Evolutionary conservation across 2,888 invertebrate genomes (phyloP).

Genomic region (Lomographa bimaculata): DNA sequence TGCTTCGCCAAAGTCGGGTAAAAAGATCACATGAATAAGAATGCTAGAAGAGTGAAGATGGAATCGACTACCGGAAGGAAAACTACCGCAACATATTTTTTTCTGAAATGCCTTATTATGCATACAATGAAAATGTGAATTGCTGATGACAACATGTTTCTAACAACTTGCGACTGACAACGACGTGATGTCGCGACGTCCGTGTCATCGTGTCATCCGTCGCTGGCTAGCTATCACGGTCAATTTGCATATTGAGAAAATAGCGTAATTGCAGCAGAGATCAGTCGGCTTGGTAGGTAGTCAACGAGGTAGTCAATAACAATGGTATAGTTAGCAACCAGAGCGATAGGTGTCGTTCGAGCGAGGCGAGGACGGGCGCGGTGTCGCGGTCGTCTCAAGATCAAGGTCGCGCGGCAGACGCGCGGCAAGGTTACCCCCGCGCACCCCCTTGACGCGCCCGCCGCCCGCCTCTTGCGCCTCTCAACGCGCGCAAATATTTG

Average conservation of each 20-base stretch:
- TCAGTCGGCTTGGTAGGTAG: not conserved
- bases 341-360: slow-evolving; percentile 61
- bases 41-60: too few relatives aligned
- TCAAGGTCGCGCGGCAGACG: slow-evolving; percentile 80
- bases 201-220: too few relatives aligned
- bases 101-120: too few relatives aligned
- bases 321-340: slow-evolving; percentile 20
- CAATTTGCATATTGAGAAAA: not conserved
- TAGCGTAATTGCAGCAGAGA: not conserved
- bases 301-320: slow-evolving; percentile 5
- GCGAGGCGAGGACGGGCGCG: slow-evolving; percentile 36
- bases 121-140: too few relatives aligned
- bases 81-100: too few relatives aligned
- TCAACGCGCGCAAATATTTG: slow-evolving; percentile 77
- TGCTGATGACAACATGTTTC: too few relatives aligned
- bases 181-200: too few relatives aligned
- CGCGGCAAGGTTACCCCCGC: slow-evolving; percentile 71
- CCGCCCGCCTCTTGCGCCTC: slow-evolving; percentile 37
- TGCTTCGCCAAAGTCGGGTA: too few relatives aligned
- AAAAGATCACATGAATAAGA: too few relatives aligned
- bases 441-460: slow-evolving; percentile 39
- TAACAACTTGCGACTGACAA: too few relatives aligned
- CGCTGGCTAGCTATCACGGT: not conserved
- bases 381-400: slow-evolving; percentile 80
- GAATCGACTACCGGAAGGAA: too few relatives aligned